Conservation (phyloP, 1,140 invertebrate genomes). For the Macrobrachium nipponense region DNA sequence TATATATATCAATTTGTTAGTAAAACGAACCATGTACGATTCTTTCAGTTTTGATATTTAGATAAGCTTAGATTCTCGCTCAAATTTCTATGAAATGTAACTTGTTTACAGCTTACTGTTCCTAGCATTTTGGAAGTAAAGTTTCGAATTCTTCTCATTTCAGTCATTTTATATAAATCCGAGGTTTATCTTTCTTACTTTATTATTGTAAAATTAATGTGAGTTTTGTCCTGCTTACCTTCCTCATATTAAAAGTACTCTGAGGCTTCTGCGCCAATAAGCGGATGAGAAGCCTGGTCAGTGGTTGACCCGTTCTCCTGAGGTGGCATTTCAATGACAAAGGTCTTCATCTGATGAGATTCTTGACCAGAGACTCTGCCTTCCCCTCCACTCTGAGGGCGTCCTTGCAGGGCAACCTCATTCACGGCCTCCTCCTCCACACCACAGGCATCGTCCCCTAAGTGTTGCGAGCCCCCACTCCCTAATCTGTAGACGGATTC, state of each 20-base stretch:
- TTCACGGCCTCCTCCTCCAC: neutral
- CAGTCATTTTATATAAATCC: neutral
- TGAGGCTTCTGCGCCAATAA: slow-evolving; percentile 46
- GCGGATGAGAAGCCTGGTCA: slow-evolving; percentile 36
- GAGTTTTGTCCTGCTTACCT: neutral
- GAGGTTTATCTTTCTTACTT: neutral
- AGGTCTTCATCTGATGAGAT: slow-evolving; percentile 42
- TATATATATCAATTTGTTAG: no score
- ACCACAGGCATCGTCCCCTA: no score
- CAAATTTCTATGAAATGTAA: no score
- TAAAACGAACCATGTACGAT: no score
- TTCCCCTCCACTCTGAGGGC: neutral
- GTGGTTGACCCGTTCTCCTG: slow-evolving; percentile 18
- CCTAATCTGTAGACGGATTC: no score
- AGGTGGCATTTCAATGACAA: slow-evolving; percentile 2
- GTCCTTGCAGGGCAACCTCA: slow-evolving; percentile 9
- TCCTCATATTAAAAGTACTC: slow-evolving; percentile 45
- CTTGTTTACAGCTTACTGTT: no score
- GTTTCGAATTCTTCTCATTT: no score
- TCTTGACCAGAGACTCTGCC: slow-evolving; percentile 19
- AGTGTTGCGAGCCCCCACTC: no score
- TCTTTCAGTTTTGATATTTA: no score
- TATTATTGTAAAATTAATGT: no score
- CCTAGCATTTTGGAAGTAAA: no score
- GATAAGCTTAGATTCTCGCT: no score